Evolutionary conservation across 2,797 vertebrate species (phyloP).

Genomic region (Cossypha dichroa): DNA sequence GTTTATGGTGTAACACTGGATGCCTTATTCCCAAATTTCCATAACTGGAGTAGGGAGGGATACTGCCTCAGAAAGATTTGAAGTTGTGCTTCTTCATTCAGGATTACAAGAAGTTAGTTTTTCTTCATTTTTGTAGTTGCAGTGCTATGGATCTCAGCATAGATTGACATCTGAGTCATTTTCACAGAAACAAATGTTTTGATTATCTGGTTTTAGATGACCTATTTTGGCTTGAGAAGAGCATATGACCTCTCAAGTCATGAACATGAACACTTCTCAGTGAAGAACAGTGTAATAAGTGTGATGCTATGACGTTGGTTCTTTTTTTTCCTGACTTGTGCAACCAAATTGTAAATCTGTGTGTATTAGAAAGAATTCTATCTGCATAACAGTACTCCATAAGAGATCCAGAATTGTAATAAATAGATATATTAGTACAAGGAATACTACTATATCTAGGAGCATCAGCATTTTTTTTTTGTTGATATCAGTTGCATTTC

Average conservation of each 20-base stretch:
- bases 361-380: background rate
- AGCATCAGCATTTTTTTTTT: background rate
- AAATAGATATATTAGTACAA: background rate
- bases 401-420: background rate
- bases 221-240: background rate
- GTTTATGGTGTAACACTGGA: background rate
- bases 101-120: background rate
- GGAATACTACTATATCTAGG: background rate
- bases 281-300: background rate
- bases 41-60: background rate
- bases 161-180: background rate
- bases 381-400: background rate
- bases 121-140: background rate
- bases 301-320: background rate
- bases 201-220: background rate
- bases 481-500: fast-evolving
- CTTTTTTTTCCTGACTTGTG: background rate
- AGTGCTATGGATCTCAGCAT: background rate
- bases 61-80: background rate
- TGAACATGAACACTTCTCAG: background rate
- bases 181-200: background rate
- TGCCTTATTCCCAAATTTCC: background rate
- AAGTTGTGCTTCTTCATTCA: background rate
- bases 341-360: background rate
- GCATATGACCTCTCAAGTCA: background rate